Percentiles rank a stretch among this genome's conserved stretches.
Conservation (phyloP, 1,140 invertebrate species). For the Cataglyphis hispanica region DNA sequence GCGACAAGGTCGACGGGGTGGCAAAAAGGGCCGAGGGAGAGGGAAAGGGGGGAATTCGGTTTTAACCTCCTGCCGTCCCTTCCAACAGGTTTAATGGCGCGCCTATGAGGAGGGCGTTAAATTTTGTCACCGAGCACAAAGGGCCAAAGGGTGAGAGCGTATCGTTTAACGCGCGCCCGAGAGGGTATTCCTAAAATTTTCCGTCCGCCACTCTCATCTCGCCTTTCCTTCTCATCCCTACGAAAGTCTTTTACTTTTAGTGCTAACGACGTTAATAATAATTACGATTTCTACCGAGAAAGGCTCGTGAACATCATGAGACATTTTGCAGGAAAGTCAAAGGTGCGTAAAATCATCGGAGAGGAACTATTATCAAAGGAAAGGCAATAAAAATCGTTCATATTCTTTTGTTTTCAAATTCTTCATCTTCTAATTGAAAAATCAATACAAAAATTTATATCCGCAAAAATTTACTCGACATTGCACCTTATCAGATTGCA, state of each 20-base stretch:
- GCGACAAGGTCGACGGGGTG: constrained; percentile 54
- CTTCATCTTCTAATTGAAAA: too few species aligned
- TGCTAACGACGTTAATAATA: constrained; percentile 69
- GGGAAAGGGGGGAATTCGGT: neutral
- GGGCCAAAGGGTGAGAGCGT: constrained; percentile 70
- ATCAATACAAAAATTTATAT: too few species aligned
- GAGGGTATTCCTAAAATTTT: constrained; percentile 56
- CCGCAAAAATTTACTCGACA: too few species aligned
- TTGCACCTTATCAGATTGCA: too few species aligned
- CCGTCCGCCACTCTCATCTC: constrained; percentile 27
- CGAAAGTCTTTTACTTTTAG: constrained; percentile 55
- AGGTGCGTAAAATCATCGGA: neutral
- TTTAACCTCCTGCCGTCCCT: neutral
- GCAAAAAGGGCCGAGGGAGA: neutral
- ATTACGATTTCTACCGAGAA: constrained; percentile 62
- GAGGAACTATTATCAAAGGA: too few species aligned
- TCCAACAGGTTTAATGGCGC: constrained; percentile 71
- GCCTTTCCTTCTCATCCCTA: neutral
- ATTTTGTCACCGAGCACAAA: constrained; percentile 75
- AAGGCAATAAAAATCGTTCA: too few species aligned
- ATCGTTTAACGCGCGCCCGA: constrained; percentile 68
- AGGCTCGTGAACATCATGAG: constrained; percentile 53
- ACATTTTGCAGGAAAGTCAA: neutral
- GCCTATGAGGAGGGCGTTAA: constrained; percentile 71
- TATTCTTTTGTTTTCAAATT: too few species aligned